A percentile compares a stretch with the other conserved stretches of the same genome.
phyloP scores from a whole-genome alignment of 2,113 vertebrate species.

The mouse (Mus musculus) region GRCm39 chr5:119339501-119340000 shows the following conservation, averaged over 20 bases:
- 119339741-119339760: neutral
- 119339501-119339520: constrained; percentile 28
- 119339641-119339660: neutral
- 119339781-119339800: neutral
- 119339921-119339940: too few relatives aligned
- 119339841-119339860: neutral
- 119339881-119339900: neutral
- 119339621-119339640: constrained; percentile 31
- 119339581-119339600: constrained; percentile 23
- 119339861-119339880: neutral
- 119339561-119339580: constrained; percentile 6
- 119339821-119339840: too few relatives aligned
- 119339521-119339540: neutral
- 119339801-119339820: neutral
- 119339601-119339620: constrained; percentile 42
- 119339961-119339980: neutral
- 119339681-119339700: neutral
- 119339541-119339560: constrained; percentile 60
- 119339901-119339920: neutral
- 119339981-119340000: too few relatives aligned
- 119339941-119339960: neutral
- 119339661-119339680: constrained; percentile 15
- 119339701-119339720: neutral
- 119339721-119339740: neutral
- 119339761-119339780: neutral